Percentiles rank a stretch among this genome's conserved stretches.
Conservation (phyloP, 64 coral and sea anemone genomes). For the Montipora cactus region DNA sequence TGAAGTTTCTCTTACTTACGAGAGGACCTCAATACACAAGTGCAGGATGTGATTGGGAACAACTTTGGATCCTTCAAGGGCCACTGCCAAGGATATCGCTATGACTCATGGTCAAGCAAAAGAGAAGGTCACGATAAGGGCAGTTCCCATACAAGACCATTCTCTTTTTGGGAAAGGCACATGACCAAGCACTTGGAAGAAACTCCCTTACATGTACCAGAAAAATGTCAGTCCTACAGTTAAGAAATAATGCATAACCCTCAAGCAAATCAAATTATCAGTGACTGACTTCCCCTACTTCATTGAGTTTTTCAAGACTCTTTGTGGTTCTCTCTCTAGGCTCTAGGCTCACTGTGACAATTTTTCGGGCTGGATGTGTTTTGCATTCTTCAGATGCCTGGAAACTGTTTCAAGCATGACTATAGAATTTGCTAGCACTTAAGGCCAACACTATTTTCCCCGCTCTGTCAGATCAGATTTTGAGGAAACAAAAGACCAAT, state of each 20-base stretch:
- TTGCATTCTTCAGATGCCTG: neutral
- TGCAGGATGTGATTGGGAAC: slow-evolving; percentile 6
- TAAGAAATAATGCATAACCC: neutral
- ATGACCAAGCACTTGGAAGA: neutral
- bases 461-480: neutral
- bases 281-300: neutral
- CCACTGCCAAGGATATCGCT: neutral
- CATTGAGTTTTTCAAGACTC: neutral
- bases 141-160: neutral
- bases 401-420: slow-evolving; percentile 15
- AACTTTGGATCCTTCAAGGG: neutral
- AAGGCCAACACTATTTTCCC: neutral
- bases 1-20: neutral
- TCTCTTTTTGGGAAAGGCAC: neutral
- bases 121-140: neutral
- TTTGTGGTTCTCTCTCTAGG: slow-evolving; percentile 3
- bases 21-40: slow-evolving; percentile 17
- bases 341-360: neutral
- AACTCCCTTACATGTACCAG: neutral
- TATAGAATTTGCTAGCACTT: slow-evolving; percentile 2
- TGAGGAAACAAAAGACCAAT: neutral
- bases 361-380: slow-evolving; percentile 25
- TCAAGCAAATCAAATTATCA: neutral
- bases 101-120: neutral
- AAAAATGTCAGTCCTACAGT: neutral